These are phyloP conservation scores for Anastrepha obliqua DNA, from an alignment of 1,140 invertebrate genomes.

Conservation along the genomic window DNA sequence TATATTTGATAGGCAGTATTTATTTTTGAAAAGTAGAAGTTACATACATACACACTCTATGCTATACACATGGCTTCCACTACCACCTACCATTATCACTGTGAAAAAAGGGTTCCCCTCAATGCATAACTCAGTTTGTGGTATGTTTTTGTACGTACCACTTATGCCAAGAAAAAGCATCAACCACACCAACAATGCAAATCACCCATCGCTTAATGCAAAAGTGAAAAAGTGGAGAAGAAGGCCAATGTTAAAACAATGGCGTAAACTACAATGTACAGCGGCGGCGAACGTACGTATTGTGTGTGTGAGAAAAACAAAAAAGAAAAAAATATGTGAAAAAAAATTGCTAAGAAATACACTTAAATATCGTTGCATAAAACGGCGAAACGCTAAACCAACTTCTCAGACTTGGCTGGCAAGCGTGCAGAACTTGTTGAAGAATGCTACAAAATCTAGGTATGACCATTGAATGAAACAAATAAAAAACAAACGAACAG, in stretches of 20 bases:
- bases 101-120: background rate
- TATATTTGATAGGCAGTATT: too few relatives aligned
- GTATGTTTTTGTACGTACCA: background rate
- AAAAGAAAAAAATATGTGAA: background rate
- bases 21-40: background rate
- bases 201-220: slow-evolving; percentile 34
- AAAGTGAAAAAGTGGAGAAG: slow-evolving; percentile 19
- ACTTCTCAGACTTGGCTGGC: background rate
- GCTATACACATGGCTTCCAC: background rate
- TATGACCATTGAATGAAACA: slow-evolving; percentile 19
- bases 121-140: background rate
- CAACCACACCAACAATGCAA: slow-evolving; percentile 38
- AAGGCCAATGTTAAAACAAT: slow-evolving; percentile 42
- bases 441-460: slow-evolving; percentile 37
- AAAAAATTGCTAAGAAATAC: background rate
- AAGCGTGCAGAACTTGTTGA: slow-evolving; percentile 45
- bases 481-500: background rate
- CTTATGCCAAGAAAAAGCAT: slow-evolving; percentile 7
- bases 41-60: background rate
- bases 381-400: background rate
- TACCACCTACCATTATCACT: background rate
- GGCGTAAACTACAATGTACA: slow-evolving; percentile 1
- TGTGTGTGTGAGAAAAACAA: background rate
- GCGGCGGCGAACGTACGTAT: background rate
- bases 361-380: slow-evolving; percentile 49